Conservation (phyloP, 2,113 vertebrate genomes). For the Pomatostomus ruficeps region DNA sequence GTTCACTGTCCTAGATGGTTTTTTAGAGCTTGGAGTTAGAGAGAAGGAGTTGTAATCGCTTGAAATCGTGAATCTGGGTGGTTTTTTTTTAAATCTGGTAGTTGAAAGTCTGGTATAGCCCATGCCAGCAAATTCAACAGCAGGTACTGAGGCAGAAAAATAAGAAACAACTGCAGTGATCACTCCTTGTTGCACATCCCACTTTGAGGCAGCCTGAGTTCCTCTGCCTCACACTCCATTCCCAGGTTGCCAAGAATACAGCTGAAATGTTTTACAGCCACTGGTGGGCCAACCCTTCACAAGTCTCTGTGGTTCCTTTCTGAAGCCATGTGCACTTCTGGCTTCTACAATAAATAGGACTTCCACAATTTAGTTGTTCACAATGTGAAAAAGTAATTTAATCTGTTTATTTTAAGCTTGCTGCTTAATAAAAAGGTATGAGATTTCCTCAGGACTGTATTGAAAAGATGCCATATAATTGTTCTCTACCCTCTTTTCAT, state of each 20-base stretch:
- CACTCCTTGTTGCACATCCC: neutral
- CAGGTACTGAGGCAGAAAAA: neutral
- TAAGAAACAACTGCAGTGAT: neutral
- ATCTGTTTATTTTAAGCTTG: neutral
- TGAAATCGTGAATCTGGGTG: rapidly evolving
- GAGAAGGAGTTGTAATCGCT: neutral
- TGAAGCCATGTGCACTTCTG: neutral
- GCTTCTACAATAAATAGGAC: neutral
- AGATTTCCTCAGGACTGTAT: neutral
- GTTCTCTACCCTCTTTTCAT: neutral
- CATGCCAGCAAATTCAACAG: neutral
- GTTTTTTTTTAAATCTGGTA: rapidly evolving
- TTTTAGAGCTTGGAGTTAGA: neutral
- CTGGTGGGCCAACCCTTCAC: neutral
- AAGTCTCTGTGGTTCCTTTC: neutral
- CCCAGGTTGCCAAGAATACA: neutral
- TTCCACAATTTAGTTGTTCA: neutral
- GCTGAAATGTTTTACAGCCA: neutral
- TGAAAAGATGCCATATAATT: neutral
- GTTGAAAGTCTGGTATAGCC: neutral
- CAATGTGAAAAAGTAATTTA: neutral
- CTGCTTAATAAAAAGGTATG: neutral
- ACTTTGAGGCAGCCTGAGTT: neutral
- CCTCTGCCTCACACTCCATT: neutral
- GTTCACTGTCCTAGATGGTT: neutral